Conservation (phyloP, 2,797 vertebrate genomes). For the Petrocephalus sullivani region DNA sequence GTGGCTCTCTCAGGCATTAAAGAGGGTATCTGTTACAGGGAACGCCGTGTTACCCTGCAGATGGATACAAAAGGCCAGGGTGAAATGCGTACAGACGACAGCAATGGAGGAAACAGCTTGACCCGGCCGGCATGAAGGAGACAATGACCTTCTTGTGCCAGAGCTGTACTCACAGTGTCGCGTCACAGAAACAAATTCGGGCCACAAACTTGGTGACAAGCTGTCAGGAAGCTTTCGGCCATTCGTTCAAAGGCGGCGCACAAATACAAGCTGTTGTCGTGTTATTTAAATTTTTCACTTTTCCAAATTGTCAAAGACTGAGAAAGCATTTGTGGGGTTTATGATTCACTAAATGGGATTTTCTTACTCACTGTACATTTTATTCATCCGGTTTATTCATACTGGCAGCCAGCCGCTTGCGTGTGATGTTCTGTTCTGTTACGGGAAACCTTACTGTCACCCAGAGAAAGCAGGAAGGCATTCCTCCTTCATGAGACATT, state of each 20-base stretch:
- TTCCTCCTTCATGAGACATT: neutral
- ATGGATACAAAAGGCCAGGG: neutral
- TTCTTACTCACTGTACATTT: neutral
- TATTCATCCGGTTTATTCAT: neutral
- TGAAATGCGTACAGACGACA: neutral
- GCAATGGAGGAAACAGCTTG: slow-evolving; percentile 3
- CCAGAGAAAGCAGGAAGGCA: too few relatives aligned
- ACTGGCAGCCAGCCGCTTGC: neutral
- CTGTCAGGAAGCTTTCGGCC: neutral
- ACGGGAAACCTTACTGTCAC: neutral
- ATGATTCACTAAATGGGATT: slow-evolving; percentile 11
- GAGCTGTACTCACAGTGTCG: neutral
- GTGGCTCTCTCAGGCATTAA: neutral
- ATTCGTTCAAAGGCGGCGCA: neutral
- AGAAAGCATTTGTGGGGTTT: neutral
- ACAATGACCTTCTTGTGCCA: slow-evolving; percentile 22
- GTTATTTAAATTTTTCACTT: neutral
- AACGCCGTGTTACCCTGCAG: neutral
- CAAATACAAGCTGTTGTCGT: neutral
- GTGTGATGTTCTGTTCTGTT: neutral
- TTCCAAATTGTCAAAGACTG: neutral
- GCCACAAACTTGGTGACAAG: neutral
- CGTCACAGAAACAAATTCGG: slow-evolving; percentile 13
- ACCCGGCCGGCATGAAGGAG: neutral
- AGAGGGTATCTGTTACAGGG: neutral